Percentiles rank a stretch among this genome's conserved stretches.
Evolutionary conservation across 2,797 vertebrate genomes (phyloP).

Genomic region (Menidia menidia): DNA sequence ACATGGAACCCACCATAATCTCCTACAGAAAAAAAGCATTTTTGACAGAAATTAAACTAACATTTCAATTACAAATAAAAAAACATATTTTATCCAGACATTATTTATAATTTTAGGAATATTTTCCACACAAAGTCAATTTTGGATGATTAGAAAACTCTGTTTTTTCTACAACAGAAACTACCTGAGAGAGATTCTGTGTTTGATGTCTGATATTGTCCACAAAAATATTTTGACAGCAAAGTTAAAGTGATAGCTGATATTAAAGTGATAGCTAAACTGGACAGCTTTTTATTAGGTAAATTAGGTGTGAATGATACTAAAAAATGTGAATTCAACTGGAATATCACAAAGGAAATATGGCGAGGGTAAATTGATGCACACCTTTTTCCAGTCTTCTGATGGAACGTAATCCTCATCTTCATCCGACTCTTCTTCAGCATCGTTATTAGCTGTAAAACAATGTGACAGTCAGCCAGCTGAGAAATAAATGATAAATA

Average conservation of each 20-base stretch:
- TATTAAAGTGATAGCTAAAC: no score
- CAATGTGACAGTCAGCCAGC: constrained; percentile 9
- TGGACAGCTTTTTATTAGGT: background rate
- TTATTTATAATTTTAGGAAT: no score
- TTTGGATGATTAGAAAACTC: no score
- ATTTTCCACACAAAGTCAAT: no score
- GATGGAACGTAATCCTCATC: constrained; percentile 99
- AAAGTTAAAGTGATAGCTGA: no score
- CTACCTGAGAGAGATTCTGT: no score
- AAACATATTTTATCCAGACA: no score
- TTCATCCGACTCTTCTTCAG: constrained; percentile 97
- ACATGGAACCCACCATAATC: constrained; percentile 99
- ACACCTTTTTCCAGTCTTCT: constrained; percentile 99
- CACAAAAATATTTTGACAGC: no score
- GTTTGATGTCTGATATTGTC: no score
- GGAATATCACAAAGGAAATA: background rate
- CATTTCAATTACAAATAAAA: background rate
- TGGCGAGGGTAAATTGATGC: no score
- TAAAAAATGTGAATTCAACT: background rate
- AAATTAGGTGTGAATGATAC: no score
- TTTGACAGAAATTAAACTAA: background rate
- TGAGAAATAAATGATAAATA: background rate
- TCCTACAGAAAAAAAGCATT: constrained; percentile 83
- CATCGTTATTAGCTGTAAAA: constrained; percentile 89
- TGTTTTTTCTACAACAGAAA: no score